Percentiles rank a stretch among this genome's conserved stretches.
phyloP scores from a whole-genome alignment of 2,797 vertebrate species.

The Amblyopsis hoosieri region DNA sequence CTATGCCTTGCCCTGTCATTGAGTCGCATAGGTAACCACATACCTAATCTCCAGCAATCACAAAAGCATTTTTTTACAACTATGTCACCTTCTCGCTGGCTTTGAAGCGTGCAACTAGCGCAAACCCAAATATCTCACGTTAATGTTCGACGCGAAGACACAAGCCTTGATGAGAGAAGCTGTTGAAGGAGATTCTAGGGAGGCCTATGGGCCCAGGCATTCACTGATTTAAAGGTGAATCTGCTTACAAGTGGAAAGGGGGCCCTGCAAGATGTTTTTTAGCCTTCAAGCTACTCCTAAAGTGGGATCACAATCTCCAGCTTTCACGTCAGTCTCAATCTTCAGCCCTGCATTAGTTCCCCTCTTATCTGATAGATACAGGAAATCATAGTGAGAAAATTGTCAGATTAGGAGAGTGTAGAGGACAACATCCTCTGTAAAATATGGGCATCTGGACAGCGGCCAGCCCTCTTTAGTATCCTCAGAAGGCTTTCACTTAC shows the following conservation, averaged over 20 bases:
- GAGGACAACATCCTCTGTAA: slow-evolving; percentile 29
- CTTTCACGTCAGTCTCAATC: slow-evolving; percentile 23
- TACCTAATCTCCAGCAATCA: slow-evolving; percentile 61
- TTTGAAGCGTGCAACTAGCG: slow-evolving; percentile 57
- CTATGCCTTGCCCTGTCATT: slow-evolving; percentile 58
- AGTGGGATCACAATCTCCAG: slow-evolving; percentile 33
- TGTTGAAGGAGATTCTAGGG: slow-evolving; percentile 36
- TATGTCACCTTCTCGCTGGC: slow-evolving; percentile 59
- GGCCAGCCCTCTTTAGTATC: slow-evolving; percentile 15
- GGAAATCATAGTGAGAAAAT: slow-evolving; percentile 60
- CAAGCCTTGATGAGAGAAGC: slow-evolving; percentile 51
- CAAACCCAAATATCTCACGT: slow-evolving; percentile 58
- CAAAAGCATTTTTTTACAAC: slow-evolving; percentile 66
- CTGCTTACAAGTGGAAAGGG: slow-evolving; percentile 15
- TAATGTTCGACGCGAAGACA: slow-evolving; percentile 57
- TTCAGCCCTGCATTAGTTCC: slow-evolving; percentile 29
- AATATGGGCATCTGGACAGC: slow-evolving; percentile 42
- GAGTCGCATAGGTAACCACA: slow-evolving; percentile 50
- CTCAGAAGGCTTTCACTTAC: background rate
- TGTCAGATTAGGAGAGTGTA: slow-evolving; percentile 47
- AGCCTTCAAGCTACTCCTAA: slow-evolving; percentile 15
- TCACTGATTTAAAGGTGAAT: slow-evolving; percentile 26
- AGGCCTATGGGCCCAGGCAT: slow-evolving; percentile 13
- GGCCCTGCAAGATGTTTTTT: slow-evolving; percentile 15
- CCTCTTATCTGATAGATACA: slow-evolving; percentile 54